phyloP scores from a whole-genome alignment of 1,140 invertebrate genomes.

The Drosophila grimshawi region DNA sequence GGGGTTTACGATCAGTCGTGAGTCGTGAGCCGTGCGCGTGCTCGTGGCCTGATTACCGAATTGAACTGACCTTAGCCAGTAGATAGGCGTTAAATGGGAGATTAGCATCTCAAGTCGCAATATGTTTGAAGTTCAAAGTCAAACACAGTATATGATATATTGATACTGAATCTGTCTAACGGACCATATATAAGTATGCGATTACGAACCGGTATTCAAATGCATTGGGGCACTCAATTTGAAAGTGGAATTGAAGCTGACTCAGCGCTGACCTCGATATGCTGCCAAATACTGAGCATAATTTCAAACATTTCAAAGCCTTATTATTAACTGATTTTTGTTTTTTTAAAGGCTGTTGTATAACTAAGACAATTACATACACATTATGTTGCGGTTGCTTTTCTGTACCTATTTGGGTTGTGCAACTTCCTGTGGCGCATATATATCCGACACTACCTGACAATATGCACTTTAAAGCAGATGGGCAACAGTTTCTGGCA shows the following conservation, averaged over 20 bases:
- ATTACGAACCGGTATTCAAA: constrained; percentile 29
- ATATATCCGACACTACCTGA: constrained; percentile 1
- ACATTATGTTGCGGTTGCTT: background rate
- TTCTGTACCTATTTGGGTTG: background rate
- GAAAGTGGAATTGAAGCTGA: constrained; percentile 45
- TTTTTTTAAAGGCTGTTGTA: background rate
- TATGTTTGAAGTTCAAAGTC: constrained; percentile 50
- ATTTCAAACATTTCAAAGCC: constrained; percentile 35
- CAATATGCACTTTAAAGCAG: background rate
- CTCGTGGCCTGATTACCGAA: constrained; percentile 1
- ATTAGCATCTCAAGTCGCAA: background rate
- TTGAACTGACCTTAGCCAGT: constrained; percentile 4
- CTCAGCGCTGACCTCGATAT: constrained; percentile 39
- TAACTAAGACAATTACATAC: background rate
- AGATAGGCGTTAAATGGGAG: background rate
- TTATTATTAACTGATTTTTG: background rate
- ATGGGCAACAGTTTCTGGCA: background rate
- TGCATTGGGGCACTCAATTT: constrained; percentile 30
- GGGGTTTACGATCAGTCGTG: background rate
- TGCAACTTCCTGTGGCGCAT: background rate
- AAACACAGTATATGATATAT: background rate
- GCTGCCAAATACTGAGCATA: constrained; percentile 15
- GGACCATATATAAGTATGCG: background rate
- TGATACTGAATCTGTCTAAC: constrained; percentile 5
- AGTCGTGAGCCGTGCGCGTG: constrained; percentile 4